phyloP scores from a whole-genome alignment of 2,797 vertebrate species.

The Brachymystax lenok region DNA sequence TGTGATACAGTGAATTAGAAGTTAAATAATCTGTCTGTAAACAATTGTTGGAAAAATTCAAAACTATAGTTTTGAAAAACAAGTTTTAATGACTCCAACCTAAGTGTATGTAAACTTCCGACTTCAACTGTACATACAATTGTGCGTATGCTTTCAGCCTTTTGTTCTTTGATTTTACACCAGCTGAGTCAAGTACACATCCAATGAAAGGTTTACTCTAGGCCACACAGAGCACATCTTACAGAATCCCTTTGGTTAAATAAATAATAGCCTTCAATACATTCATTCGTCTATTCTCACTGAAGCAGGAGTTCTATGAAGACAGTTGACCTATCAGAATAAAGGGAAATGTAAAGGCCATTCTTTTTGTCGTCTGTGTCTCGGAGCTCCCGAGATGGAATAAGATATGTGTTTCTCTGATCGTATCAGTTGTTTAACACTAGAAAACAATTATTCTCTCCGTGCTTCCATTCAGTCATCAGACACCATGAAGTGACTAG shows the following conservation, averaged over 20 bases:
- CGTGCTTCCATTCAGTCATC: conserved; percentile 12
- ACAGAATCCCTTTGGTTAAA: neutral
- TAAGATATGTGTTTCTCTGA: conserved; percentile 46
- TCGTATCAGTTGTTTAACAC: conserved; percentile 53
- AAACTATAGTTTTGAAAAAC: no score
- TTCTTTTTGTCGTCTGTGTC: conserved; percentile 3
- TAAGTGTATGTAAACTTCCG: no score
- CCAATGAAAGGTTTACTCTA: neutral
- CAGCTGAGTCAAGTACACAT: neutral
- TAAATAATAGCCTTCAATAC: neutral
- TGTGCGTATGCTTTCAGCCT: neutral
- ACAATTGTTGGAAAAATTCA: no score
- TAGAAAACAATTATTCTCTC: conserved; percentile 7
- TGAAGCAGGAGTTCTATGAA: neutral
- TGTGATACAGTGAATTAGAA: no score
- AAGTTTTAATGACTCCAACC: no score
- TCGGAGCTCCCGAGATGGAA: conserved; percentile 32
- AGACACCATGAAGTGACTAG: conserved; percentile 18
- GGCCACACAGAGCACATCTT: neutral
- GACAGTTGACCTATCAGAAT: conserved; percentile 43
- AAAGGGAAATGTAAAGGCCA: conserved; percentile 32
- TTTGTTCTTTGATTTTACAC: neutral
- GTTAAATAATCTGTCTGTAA: no score
- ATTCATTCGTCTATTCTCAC: neutral
- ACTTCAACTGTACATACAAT: neutral